Evolutionary conservation across 2,797 vertebrate genomes (phyloP), one percentile per base, ranked within the genome.

Genomic region (Centroberyx gerrardi): DNA sequence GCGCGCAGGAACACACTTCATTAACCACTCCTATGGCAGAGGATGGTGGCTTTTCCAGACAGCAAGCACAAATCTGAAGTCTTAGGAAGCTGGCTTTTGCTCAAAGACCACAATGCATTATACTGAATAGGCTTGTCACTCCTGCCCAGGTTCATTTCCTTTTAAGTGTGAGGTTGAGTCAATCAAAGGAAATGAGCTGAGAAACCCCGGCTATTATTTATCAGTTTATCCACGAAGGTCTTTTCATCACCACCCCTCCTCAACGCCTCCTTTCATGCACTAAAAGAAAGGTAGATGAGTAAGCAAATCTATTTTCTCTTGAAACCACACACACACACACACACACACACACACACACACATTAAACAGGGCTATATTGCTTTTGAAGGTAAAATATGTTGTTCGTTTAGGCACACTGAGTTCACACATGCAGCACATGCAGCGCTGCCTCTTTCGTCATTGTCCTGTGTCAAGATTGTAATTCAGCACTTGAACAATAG

Each of bases 111-210:
- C 90, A 81, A 90, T 92, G 88, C 87, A 88, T 92, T 93, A 91
- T 77, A 70, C 72, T 85, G 85, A 93, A 93, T 78, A 85, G 78
- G 89, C 88, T 85, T 93, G 92, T 93, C 93, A 93, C 84, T 89
- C 82, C 80, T 74, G 81, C 83, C 82, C 82, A 83, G 88, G 91
- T 91, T 92, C 84, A 91, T 94, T 93, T 93, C 90, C 88, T 84
- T 84, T 79, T 82, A 89, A 90, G 75, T 75, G 76, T 89, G 90
- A 88, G 81, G 81, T 85, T 61, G 83, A 94, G 92, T 93, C 92
- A 91, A 90, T 94, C 93, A 94, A 88, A 90, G 86, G 80, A 93
- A 94, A 94, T 92, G 92, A 92, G 87, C 89, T 85, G 85, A 85
- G 78, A 88, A 94, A 90, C 72, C 70, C 62, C 58, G 73, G 62